Conservation (phyloP, 2,113 vertebrate species). For the Ivindomyrus marchei region DNA sequence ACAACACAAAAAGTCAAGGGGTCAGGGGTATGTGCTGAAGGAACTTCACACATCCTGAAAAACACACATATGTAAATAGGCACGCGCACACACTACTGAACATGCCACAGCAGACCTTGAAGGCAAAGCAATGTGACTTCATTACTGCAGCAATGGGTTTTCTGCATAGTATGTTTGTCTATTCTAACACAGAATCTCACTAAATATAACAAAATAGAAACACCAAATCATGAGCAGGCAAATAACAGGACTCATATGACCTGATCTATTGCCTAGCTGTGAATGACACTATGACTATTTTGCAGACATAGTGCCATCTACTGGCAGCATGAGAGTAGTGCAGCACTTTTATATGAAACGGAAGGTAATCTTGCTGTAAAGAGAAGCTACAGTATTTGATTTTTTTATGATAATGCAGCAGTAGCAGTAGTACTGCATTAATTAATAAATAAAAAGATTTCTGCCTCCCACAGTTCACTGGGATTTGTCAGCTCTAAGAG, state of each 20-base stretch:
- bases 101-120: not conserved
- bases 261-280: not conserved
- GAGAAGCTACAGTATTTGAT: not conserved
- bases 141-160: not conserved
- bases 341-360: not conserved
- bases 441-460: not conserved
- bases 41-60: not conserved
- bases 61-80: not conserved
- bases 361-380: not conserved
- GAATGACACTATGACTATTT: not conserved
- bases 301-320: slow-evolving; percentile 39
- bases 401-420: not conserved
- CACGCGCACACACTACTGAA: not conserved
- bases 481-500: not conserved
- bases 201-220: not conserved
- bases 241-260: not conserved
- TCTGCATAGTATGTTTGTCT: not conserved
- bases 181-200: not conserved
- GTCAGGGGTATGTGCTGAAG: not conserved
- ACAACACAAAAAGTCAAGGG: not conserved
- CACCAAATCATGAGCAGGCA: not conserved
- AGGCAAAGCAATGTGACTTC: not conserved
- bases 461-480: not conserved
- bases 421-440: not conserved
- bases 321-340: slow-evolving; percentile 27